These are phyloP conservation scores for Muscidifurax raptorellus DNA, from an alignment of 1,140 invertebrate species.

Conservation along the genomic window DNA sequence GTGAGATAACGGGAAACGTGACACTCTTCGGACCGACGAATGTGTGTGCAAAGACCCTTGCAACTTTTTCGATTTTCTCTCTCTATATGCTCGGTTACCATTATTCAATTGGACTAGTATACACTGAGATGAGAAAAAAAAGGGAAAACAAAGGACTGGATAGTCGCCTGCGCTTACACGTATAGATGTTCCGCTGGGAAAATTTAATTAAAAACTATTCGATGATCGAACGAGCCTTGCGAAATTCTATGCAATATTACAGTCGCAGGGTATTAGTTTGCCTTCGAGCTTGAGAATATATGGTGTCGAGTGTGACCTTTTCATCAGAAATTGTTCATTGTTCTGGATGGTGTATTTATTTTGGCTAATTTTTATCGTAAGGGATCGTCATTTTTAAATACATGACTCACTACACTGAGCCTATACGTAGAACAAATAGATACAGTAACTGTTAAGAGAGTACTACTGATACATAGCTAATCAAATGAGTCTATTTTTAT, in stretches of 20 bases:
- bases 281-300: no score
- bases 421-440: no score
- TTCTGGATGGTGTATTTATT: no score
- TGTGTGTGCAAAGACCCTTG: slow-evolving; percentile 20
- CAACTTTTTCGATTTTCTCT: slow-evolving; percentile 22
- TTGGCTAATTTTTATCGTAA: no score
- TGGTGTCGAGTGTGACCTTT: no score
- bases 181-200: not conserved
- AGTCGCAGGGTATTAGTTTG: no score
- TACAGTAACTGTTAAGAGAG: no score
- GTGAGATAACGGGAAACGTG: slow-evolving; percentile 30
- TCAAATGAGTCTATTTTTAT: no score
- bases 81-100: not conserved
- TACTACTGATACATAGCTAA: no score
- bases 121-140: not conserved
- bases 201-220: not conserved
- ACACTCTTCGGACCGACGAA: not conserved
- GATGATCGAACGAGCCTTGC: not conserved
- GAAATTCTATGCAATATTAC: not conserved
- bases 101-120: slow-evolving; percentile 11
- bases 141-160: not conserved
- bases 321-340: no score
- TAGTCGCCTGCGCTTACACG: not conserved
- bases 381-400: no score
- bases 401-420: no score